These are phyloP conservation scores for Nyctalus aviator DNA, from an alignment of 2,797 vertebrate species.

Conservation along the genomic window DNA sequence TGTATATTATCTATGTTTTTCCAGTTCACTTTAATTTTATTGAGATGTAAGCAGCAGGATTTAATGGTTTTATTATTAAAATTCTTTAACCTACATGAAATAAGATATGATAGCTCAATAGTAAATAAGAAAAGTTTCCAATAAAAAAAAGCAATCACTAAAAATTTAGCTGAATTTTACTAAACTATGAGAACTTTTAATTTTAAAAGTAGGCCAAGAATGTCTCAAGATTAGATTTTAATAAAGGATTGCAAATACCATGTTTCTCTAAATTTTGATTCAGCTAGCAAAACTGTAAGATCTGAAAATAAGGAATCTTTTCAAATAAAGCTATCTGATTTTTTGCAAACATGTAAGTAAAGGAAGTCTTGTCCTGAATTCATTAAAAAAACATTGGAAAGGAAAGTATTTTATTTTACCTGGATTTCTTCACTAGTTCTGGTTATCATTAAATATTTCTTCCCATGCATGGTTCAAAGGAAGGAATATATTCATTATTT, in stretches of 20 bases:
- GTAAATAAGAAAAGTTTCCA: conserved; percentile 54
- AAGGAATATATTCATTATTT: conserved; percentile 4
- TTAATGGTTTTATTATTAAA: conserved; percentile 63
- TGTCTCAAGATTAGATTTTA: conserved; percentile 77
- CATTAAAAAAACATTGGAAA: conserved; percentile 12
- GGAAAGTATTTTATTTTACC: conserved; percentile 44
- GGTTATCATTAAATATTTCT: background rate
- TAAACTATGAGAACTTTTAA: conserved; percentile 63
- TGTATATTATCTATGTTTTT: conserved; percentile 43
- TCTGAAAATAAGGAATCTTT: conserved; percentile 61
- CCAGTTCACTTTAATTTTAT: conserved; percentile 38
- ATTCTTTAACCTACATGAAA: conserved; percentile 10
- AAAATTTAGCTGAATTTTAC: conserved; percentile 71
- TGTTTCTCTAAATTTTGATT: conserved; percentile 61
- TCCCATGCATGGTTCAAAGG: background rate
- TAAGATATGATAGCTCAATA: conserved; percentile 5
- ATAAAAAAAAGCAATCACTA: background rate
- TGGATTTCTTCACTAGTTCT: background rate
- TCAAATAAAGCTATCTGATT: conserved; percentile 54
- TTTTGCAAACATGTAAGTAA: conserved; percentile 59
- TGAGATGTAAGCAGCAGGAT: conserved; percentile 55
- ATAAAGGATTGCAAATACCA: conserved; percentile 64
- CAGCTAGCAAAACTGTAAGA: conserved; percentile 41
- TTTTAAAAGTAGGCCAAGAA: conserved; percentile 77
- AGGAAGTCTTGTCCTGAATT: conserved; percentile 13